Conservation (phyloP, 2,113 vertebrate species). For the Malurus elegans region DNA sequence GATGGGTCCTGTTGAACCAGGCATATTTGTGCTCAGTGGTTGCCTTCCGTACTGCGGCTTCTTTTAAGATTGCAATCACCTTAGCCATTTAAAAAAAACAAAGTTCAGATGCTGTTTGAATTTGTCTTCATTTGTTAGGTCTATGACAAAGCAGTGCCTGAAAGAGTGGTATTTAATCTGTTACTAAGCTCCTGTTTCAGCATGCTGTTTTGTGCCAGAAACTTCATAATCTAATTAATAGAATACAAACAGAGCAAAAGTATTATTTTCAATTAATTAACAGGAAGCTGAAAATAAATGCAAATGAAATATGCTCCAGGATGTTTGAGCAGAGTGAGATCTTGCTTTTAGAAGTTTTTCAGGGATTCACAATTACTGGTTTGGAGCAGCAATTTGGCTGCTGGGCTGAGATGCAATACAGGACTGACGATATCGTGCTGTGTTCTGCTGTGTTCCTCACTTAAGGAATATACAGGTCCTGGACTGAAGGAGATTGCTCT, state of each 20-base stretch:
- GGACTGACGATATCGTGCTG: neutral
- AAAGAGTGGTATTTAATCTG: neutral
- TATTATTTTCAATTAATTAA: constrained; percentile 29
- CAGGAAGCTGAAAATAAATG: neutral
- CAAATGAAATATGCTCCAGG: neutral
- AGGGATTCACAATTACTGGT: neutral
- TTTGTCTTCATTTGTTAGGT: constrained; percentile 27
- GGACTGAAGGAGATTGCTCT: neutral
- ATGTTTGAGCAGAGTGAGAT: neutral
- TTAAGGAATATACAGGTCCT: neutral
- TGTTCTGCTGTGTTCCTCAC: neutral
- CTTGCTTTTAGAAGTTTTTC: neutral
- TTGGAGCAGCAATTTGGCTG: neutral
- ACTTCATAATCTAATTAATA: neutral
- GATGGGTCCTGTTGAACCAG: neutral
- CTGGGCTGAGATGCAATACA: fast-evolving
- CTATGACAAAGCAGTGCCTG: neutral
- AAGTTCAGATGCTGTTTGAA: neutral
- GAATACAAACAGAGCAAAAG: neutral
- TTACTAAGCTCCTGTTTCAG: neutral
- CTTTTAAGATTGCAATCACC: neutral
- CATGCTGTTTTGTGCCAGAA: neutral
- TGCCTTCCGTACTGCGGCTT: neutral
- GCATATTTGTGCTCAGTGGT: neutral
- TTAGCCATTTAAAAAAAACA: neutral